Evolutionary conservation across 2,113 vertebrate species (phyloP).

Genomic region (Melanostigma gelatinosum): DNA sequence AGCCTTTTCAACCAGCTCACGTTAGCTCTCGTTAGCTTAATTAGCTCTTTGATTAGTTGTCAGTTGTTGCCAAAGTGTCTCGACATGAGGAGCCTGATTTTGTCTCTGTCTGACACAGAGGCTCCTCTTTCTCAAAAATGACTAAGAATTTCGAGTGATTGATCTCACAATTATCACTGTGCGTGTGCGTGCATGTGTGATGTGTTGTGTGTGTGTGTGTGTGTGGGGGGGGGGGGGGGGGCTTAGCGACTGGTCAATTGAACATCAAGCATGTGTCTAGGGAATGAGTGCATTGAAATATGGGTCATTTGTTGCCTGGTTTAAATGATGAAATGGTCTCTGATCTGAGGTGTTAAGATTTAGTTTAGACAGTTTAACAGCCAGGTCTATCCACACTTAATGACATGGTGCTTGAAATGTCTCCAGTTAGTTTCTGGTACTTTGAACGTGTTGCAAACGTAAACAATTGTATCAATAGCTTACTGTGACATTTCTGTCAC

Average conservation of each 20-base stretch:
- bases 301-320: constrained; percentile 3
- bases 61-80: no score
- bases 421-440: neutral
- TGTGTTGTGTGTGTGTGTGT: no score
- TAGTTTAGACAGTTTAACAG: neutral
- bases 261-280: neutral
- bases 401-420: neutral
- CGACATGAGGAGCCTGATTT: neutral
- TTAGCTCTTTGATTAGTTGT: neutral
- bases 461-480: neutral
- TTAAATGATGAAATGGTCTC: neutral
- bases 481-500: neutral
- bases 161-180: no score
- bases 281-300: neutral
- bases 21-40: neutral
- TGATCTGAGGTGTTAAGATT: neutral
- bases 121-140: no score
- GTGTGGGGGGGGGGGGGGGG: no score
- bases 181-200: no score
- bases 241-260: neutral
- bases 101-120: no score
- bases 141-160: no score
- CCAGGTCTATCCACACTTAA: neutral
- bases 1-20: no score
- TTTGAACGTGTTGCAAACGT: neutral